Percentiles rank a stretch among this genome's conserved stretches.
Evolutionary conservation across 2,797 vertebrate genomes (phyloP).

Genomic region (Sebastes steindachneri): DNA sequence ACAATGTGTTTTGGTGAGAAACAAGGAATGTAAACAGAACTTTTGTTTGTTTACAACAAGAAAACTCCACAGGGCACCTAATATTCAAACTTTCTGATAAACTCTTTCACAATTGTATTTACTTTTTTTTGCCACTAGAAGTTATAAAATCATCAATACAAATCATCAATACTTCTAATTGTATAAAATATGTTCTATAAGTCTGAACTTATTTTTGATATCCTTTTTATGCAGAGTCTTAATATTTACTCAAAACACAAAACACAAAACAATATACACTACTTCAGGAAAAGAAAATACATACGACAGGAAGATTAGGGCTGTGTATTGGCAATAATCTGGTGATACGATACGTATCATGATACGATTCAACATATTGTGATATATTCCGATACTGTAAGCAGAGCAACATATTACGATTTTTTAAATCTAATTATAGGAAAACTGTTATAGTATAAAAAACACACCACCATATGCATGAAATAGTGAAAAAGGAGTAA

Average conservation of each 20-base stretch:
- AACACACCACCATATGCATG: background rate
- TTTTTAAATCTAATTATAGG: background rate
- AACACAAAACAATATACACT: background rate
- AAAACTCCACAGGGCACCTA: background rate
- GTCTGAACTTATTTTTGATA: background rate
- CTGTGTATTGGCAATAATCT: background rate
- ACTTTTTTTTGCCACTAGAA: background rate
- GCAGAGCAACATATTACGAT: accelerated
- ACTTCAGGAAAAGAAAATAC: background rate
- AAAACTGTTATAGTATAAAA: background rate
- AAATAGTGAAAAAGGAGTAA: background rate
- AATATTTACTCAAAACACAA: background rate
- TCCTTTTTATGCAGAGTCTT: background rate
- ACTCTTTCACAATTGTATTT: background rate
- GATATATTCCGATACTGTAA: no score
- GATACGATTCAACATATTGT: background rate
- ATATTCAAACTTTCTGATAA: background rate
- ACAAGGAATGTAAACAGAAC: background rate
- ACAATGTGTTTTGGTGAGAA: background rate
- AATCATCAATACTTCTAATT: background rate
- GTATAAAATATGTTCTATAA: background rate
- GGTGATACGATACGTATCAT: background rate
- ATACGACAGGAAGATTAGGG: background rate
- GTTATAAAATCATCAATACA: background rate
- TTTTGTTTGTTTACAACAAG: background rate